Base-by-base conservation (phyloP, 1,140 invertebrate species). In the Rhagoletis pomonella region DNA sequence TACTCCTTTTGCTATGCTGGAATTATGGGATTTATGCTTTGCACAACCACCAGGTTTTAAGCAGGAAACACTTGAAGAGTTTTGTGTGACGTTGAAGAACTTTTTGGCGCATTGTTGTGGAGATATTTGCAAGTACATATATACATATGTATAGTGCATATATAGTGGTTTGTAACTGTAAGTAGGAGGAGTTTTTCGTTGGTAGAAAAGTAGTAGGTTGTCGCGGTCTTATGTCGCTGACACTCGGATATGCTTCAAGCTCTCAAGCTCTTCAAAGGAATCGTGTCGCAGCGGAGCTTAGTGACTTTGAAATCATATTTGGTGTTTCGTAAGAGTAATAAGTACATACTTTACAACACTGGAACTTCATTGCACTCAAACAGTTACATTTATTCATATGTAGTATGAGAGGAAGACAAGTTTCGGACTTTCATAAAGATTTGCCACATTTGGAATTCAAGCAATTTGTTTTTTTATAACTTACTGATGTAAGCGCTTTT, bases 21-120 rank as follows among this genome's bases (percentile, higher is more conserved):
- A 81, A 81, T 81, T 81, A 55, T 55, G 19, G 73, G 44, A 81
- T 55, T 81, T 81, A 58, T 81, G 73, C 50, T 19, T 55, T 19
- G 12, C 59, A 55, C 84, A 85, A 42, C 59, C 19, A 62, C 39
- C 55, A 85, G 29, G 29, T 69, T 60, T 67, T 81, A 50, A 87
- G 86, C 50, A 87, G 86, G 86, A 87, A 87, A 64, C 14, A 87
- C 86, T 87, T 60, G 67, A 87, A 77, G 67, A 77, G 67, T 77
- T 87, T 59, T 81, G 86, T 73, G 50, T 67, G 58, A 12, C 39
- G 62, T 3, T n/a, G 55, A 86, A 86, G 58, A 86, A 47, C 29
- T 44, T 12, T 86, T 62, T 62, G 44, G 39, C 59, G 58, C 19
- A 64, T 60, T 62, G 42, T 65, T 60, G 85, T 86, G 7, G 39